Conservation (phyloP, 2,888 invertebrate species). For the Pteria penguin region DNA sequence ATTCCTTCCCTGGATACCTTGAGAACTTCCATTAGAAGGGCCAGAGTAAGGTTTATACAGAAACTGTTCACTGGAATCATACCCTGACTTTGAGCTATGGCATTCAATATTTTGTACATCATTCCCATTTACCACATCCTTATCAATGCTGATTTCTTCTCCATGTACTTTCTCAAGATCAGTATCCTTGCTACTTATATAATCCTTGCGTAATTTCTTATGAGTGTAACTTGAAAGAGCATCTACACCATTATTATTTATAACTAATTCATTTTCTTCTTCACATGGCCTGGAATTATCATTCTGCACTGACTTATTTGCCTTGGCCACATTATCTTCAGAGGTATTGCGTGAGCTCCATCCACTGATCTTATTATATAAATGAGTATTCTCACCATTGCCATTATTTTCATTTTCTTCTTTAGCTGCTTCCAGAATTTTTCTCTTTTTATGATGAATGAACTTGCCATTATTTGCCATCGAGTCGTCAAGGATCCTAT, state of each 20-base stretch:
- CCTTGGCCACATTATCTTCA: too few relatives aligned
- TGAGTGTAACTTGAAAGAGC: background rate
- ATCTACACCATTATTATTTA: background rate
- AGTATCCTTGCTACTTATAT: background rate
- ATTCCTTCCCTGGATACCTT: too few relatives aligned
- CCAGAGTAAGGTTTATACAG: too few relatives aligned
- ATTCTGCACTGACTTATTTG: background rate
- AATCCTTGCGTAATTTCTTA: background rate
- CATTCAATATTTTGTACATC: background rate
- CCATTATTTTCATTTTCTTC: background rate
- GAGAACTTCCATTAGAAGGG: too few relatives aligned
- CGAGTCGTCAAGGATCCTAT: background rate
- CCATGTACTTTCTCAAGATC: background rate
- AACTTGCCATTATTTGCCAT: background rate
- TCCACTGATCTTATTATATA: background rate
- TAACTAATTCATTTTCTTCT: too few relatives aligned
- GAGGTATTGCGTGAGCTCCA: background rate
- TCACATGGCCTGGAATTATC: too few relatives aligned
- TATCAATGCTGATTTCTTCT: background rate
- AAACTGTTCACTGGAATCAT: background rate
- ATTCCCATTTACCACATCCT: background rate
- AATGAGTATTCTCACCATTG: too few relatives aligned
- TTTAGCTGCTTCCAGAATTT: slow-evolving; percentile 7
- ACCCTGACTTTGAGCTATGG: background rate
- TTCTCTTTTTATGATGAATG: slow-evolving; percentile 7